Conservation (phyloP, 2,113 vertebrate genomes). For the Atherinomorus stipes region DNA sequence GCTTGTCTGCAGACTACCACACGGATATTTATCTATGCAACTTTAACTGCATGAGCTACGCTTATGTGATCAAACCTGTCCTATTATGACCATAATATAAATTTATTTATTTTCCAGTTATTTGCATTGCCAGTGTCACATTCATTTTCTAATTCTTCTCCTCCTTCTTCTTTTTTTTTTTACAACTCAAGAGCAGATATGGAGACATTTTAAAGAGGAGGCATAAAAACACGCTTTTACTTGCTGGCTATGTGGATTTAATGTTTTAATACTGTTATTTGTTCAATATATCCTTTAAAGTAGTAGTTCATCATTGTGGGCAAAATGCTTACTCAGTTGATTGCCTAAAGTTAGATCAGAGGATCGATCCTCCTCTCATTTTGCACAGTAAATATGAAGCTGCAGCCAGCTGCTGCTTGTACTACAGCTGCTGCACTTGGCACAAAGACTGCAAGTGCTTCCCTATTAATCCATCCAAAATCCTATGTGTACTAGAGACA, state of each 20-base stretch:
- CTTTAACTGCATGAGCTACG: background rate
- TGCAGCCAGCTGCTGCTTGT: too few species aligned
- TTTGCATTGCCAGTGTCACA: too few species aligned
- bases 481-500: background rate
- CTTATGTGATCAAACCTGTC: background rate
- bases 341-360: constrained; percentile 5
- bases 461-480: background rate
- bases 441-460: background rate
- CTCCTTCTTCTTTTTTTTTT: background rate
- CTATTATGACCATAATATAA: background rate
- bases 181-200: background rate
- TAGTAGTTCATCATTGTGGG: background rate
- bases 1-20: constrained; percentile 12
- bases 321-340: background rate
- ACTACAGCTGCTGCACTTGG: background rate
- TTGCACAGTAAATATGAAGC: constrained; percentile 1
- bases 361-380: background rate
- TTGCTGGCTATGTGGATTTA: constrained; percentile 8
- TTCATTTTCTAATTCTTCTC: background rate
- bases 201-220: background rate
- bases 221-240: constrained; percentile 9
- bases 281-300: constrained; percentile 1
- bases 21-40: background rate
- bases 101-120: background rate
- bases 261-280: constrained; percentile 1